Evolutionary conservation across 2,797 vertebrate genomes (phyloP).

Genomic region (Paramormyrops hopkinsi): DNA sequence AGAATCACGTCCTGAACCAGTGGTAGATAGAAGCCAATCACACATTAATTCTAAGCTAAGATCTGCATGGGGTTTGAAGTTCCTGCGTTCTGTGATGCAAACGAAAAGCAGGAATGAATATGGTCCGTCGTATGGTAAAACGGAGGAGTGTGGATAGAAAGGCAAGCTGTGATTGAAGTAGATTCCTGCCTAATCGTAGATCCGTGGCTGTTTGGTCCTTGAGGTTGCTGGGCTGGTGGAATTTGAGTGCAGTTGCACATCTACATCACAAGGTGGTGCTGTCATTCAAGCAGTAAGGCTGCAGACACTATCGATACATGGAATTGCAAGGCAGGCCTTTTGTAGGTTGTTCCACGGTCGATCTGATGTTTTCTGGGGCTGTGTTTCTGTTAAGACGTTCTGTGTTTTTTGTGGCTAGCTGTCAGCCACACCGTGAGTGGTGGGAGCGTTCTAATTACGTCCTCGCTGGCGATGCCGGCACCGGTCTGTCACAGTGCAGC

Average conservation of each 20-base stretch:
- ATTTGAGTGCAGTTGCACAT: background rate
- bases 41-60: background rate
- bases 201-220: background rate
- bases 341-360: background rate
- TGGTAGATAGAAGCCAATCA: background rate
- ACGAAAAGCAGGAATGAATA: background rate
- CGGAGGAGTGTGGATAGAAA: background rate
- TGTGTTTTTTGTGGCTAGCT: background rate
- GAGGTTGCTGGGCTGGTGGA: background rate
- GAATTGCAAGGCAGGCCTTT: background rate
- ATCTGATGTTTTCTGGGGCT: background rate
- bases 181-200: background rate
- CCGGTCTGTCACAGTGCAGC: background rate
- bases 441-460: background rate
- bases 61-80: background rate
- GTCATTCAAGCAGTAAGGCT: background rate
- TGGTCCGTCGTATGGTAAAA: background rate
- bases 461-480: background rate
- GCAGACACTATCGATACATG: background rate
- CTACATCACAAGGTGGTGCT: slow-evolving; percentile 9
- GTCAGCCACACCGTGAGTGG: background rate
- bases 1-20: background rate
- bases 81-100: background rate
- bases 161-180: background rate
- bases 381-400: background rate